Evolutionary conservation across 1,140 invertebrate species (phyloP).

Genomic region (Oscheius sp.): DNA sequence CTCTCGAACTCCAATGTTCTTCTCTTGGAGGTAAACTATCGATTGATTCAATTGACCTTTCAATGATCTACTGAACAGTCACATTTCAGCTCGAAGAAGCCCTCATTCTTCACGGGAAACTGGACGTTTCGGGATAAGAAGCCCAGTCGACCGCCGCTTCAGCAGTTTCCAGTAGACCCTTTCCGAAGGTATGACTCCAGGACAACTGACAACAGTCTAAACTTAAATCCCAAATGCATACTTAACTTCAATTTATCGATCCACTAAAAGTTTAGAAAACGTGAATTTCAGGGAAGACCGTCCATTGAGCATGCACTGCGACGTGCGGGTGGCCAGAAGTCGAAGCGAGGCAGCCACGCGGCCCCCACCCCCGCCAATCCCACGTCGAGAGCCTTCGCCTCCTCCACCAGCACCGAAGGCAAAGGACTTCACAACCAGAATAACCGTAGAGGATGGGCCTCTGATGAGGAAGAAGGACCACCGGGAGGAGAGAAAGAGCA

Average conservation of each 20-base stretch:
- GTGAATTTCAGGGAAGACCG: slow-evolving; percentile 15
- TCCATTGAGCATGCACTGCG: slow-evolving; percentile 26
- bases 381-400: background rate
- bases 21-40: background rate
- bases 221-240: too few species aligned
- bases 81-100: slow-evolving; percentile 36
- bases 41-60: too few species aligned
- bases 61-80: background rate
- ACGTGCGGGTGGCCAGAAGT: slow-evolving; percentile 9
- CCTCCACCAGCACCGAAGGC: background rate
- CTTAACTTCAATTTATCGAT: too few species aligned
- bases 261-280: too few species aligned
- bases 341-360: slow-evolving; percentile 4
- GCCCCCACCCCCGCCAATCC: background rate
- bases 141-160: slow-evolving; percentile 3
- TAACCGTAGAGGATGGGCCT: background rate
- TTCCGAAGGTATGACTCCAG: background rate
- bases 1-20: background rate
- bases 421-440: background rate
- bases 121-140: slow-evolving; percentile 32
- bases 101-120: slow-evolving; percentile 30
- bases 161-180: background rate
- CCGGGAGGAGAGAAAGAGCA: background rate
- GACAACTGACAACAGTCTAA: too few species aligned
- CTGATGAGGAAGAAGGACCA: background rate